These are phyloP conservation scores for Octomys mimax DNA, from an alignment of 2,797 vertebrate species.

Conservation along the genomic window DNA sequence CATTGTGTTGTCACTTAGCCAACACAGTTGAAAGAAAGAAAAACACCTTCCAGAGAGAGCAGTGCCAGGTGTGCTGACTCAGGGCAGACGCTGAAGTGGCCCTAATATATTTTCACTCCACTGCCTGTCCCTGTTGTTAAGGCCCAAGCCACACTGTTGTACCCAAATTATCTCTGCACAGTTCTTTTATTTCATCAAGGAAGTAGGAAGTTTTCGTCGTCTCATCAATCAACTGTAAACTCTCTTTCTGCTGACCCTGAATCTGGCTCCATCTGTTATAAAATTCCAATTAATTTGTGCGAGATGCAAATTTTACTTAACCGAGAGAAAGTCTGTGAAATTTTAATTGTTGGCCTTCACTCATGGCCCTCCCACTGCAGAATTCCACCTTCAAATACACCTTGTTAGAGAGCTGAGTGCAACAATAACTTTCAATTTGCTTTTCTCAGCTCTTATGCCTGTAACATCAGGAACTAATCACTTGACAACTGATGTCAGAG, in stretches of 20 bases:
- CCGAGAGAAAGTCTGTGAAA: conserved; percentile 79
- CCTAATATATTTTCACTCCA: neutral
- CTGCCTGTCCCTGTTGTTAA: neutral
- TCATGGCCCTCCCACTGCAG: conserved; percentile 18
- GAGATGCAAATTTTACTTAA: conserved; percentile 84
- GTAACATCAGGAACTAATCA: neutral
- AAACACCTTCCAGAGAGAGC: neutral
- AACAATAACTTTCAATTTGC: conserved; percentile 34
- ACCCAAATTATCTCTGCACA: conserved; percentile 40
- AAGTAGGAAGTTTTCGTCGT: conserved; percentile 69
- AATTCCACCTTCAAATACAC: conserved; percentile 57
- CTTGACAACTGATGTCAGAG: conserved; percentile 30
- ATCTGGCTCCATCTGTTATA: conserved; percentile 75
- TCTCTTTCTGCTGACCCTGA: conserved; percentile 81
- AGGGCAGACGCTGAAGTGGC: neutral
- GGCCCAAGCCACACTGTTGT: neutral
- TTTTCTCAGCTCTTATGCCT: neutral
- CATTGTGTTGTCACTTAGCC: conserved; percentile 28
- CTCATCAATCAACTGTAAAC: conserved; percentile 76
- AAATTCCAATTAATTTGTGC: conserved; percentile 77
- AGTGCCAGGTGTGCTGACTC: conserved; percentile 20
- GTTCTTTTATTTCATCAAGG: conserved; percentile 62
- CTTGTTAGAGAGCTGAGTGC: neutral
- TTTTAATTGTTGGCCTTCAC: conserved; percentile 80
- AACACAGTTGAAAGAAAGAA: conserved; percentile 17